Conservation (phyloP, 2,888 invertebrate genomes). For the Eupithecia dodoneata region DNA sequence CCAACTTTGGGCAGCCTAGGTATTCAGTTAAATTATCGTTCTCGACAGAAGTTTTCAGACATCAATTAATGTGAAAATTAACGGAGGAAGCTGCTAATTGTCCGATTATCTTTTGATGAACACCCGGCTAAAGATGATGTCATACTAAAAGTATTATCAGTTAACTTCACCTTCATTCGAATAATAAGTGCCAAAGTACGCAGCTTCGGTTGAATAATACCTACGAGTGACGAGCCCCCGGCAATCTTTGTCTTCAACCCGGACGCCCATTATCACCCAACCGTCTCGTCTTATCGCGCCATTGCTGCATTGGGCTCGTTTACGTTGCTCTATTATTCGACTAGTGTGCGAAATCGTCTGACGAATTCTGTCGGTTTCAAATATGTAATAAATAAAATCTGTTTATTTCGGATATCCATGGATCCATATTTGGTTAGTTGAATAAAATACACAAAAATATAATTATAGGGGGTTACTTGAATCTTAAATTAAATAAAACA, state of each 20-base stretch:
- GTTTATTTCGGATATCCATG: no score
- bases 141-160: neutral
- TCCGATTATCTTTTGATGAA: neutral
- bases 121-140: neutral
- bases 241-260: slow-evolving; percentile 64
- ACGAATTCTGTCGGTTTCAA: neutral
- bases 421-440: no score
- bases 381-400: neutral
- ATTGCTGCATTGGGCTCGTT: neutral
- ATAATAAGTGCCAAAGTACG: neutral
- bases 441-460: no score
- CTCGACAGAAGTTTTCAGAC: no score
- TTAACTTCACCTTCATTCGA: neutral
- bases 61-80: neutral
- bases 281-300: slow-evolving; percentile 46
- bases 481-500: no score
- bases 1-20: no score
- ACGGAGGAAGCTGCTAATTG: neutral
- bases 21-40: no score
- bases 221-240: slow-evolving; percentile 68
- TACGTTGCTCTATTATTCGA: neutral
- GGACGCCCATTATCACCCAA: slow-evolving; percentile 60
- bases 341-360: neutral
- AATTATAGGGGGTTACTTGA: no score
- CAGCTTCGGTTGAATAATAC: neutral